Evolutionary conservation across 2,797 vertebrate genomes (phyloP).

Genomic region (Megaceryle alcyon): DNA sequence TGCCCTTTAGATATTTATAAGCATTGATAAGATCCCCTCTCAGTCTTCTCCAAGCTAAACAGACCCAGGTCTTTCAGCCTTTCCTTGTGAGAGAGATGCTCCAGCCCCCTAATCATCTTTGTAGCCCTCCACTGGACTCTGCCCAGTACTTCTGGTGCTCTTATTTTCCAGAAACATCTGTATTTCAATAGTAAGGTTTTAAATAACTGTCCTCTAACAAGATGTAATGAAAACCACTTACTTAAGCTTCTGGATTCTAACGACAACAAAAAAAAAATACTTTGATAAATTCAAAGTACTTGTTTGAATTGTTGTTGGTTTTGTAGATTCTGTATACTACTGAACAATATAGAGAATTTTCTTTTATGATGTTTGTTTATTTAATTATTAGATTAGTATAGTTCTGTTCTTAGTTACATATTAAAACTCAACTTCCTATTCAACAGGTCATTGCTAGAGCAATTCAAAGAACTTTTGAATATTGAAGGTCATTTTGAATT

Average conservation of each 20-base stretch:
- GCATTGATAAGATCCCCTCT: background rate
- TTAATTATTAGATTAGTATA: background rate
- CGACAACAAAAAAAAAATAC: background rate
- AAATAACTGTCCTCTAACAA: background rate
- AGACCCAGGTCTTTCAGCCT: background rate
- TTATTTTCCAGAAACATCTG: background rate
- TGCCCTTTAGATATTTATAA: background rate
- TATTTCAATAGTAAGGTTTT: background rate
- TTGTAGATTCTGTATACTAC: background rate
- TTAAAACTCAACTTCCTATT: background rate
- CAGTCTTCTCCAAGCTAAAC: background rate
- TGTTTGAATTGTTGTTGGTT: background rate
- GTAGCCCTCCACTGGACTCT: too few relatives aligned
- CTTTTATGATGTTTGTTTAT: background rate
- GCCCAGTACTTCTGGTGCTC: background rate
- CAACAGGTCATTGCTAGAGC: background rate
- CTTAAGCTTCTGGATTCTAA: background rate
- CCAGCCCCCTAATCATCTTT: background rate
- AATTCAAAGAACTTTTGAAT: background rate
- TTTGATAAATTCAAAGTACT: background rate
- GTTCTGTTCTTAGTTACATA: background rate
- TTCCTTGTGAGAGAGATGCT: background rate
- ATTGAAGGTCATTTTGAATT: background rate
- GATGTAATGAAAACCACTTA: background rate
- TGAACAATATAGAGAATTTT: background rate